phyloP scores from a whole-genome alignment of 1,140 invertebrate species.

The Orchesella cincta region DNA sequence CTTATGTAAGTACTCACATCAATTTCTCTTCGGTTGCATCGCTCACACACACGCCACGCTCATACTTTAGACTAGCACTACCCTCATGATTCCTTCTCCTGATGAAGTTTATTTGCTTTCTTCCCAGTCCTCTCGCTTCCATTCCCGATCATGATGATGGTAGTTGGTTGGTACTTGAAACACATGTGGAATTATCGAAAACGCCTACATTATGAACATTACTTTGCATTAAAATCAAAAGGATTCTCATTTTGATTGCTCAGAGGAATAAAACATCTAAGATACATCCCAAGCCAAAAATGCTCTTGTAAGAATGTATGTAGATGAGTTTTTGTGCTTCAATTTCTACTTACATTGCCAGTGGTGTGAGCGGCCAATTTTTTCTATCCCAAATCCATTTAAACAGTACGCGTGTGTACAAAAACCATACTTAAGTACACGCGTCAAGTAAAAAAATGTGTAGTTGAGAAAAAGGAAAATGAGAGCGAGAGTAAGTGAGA shows the following conservation, averaged over 20 bases:
- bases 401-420: neutral
- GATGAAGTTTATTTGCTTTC: constrained; percentile 28
- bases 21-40: constrained; percentile 5
- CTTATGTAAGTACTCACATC: constrained; percentile 20
- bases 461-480: neutral
- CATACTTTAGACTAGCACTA: neutral
- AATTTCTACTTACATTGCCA: constrained; percentile 24
- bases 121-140: neutral
- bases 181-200: constrained; percentile 25
- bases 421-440: neutral
- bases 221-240: constrained; percentile 21
- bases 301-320: neutral
- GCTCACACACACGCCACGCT: neutral
- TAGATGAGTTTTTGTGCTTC: constrained; percentile 14
- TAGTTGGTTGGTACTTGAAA: neutral
- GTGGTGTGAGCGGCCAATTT: too few species aligned
- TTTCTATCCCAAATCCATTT: neutral
- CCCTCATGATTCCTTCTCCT: neutral
- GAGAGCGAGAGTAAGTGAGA: neutral
- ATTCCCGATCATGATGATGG: neutral
- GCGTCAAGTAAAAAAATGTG: too few species aligned
- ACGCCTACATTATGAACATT: constrained; percentile 14
- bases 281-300: too few species aligned
- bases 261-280: constrained; percentile 28
- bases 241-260: constrained; percentile 29